Conservation (phyloP, 2,888 invertebrate genomes). For the Lacanobia wlatinum region DNA sequence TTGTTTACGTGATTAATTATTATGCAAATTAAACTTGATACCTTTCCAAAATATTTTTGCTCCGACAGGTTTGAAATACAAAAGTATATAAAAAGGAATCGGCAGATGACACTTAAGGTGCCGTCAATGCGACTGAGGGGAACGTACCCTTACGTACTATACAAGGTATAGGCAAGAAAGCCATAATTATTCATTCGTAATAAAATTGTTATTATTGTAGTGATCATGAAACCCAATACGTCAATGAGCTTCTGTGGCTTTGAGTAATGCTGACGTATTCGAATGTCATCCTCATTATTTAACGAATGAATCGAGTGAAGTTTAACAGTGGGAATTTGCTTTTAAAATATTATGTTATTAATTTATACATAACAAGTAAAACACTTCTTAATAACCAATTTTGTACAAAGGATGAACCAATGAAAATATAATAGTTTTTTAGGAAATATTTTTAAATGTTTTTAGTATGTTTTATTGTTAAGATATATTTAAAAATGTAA, state of each 20-base stretch:
- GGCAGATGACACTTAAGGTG: not conserved
- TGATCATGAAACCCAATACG: slow-evolving; percentile 53
- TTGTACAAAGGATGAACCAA: not conserved
- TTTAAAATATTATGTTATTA: not conserved
- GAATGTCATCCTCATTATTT: not conserved
- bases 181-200: slow-evolving; percentile 33
- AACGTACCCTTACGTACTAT: not conserved
- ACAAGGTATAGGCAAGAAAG: slow-evolving; percentile 1
- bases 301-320: slow-evolving; percentile 1
- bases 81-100: not conserved
- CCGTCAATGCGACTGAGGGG: not conserved
- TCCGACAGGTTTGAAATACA: not conserved
- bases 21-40: slow-evolving; percentile 1
- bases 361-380: not conserved
- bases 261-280: slow-evolving; percentile 46
- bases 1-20: not conserved
- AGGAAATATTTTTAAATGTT: too few species aligned
- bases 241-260: slow-evolving; percentile 53
- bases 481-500: too few species aligned
- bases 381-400: not conserved
- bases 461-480: too few species aligned
- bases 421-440: too few species aligned
- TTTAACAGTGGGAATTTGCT: not conserved
- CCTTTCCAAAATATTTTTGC: not conserved
- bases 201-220: slow-evolving; percentile 38